These are phyloP conservation scores for Gymnocheta viridis DNA, from an alignment of 2,888 invertebrate genomes.

Conservation along the genomic window DNA sequence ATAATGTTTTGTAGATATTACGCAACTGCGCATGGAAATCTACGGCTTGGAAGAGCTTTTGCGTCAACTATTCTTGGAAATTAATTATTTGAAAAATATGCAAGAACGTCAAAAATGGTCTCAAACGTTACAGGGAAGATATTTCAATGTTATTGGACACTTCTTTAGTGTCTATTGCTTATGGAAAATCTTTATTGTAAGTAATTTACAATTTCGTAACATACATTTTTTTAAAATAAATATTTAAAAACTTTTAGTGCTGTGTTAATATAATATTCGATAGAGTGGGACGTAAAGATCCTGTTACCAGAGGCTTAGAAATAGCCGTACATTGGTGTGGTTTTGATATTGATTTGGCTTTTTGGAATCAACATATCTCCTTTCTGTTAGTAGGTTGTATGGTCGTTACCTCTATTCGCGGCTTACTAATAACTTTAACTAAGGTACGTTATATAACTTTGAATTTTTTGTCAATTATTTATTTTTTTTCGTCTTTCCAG, in stretches of 20 bases:
- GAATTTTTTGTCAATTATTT: not conserved
- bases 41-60: conserved; percentile 94
- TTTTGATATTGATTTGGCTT: conserved; percentile 96
- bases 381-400: conserved; percentile 98
- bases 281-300: conserved; percentile 98
- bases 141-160: conserved; percentile 98
- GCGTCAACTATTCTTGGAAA: conserved; percentile 97
- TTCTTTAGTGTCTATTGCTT: conserved; percentile 99
- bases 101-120: conserved; percentile 97
- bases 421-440: conserved; percentile 96
- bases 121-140: conserved; percentile 97
- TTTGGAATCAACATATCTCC: conserved; percentile 99
- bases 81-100: conserved; percentile 95
- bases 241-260: conserved; percentile 84
- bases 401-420: conserved; percentile 98
- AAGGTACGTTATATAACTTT: conserved; percentile 86
- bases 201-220: conserved; percentile 78
- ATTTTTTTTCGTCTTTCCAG: conserved; percentile 83
- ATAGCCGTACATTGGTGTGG: conserved; percentile 98
- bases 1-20: conserved; percentile 85
- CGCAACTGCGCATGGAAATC: conserved; percentile 92
- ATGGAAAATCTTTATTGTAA: conserved; percentile 99
- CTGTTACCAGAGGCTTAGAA: conserved; percentile 97
- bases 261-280: conserved; percentile 99
- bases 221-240: not conserved